Percentiles rank a stretch among this genome's conserved stretches.
These are phyloP conservation scores for Scartelaos histophorus DNA, from an alignment of 2,113 vertebrate species.

Conservation along the genomic window DNA sequence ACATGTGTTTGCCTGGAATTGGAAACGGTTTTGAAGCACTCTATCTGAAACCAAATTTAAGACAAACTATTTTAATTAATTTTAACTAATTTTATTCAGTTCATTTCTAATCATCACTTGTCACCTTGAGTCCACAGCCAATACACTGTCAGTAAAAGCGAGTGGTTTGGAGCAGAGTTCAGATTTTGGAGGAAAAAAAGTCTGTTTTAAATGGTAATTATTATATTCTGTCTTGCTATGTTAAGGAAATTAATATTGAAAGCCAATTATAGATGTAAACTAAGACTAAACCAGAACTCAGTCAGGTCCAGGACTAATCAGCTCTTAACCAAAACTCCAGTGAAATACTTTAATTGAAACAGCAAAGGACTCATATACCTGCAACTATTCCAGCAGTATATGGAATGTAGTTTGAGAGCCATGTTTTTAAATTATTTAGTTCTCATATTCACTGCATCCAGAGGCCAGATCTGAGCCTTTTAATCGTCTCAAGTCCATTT, in stretches of 20 bases:
- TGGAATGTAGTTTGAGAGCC: background rate
- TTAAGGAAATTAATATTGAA: background rate
- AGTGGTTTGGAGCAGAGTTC: too few species aligned
- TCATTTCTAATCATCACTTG: too few species aligned
- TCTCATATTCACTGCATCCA: constrained; percentile 62
- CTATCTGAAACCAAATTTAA: background rate
- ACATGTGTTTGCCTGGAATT: background rate
- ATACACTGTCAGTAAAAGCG: too few species aligned
- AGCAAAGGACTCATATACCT: background rate
- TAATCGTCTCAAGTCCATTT: constrained; percentile 67
- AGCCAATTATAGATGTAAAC: background rate
- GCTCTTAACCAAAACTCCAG: too few species aligned
- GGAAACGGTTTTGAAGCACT: background rate
- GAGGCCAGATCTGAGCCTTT: constrained; percentile 60
- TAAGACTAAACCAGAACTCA: background rate
- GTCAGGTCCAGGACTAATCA: background rate
- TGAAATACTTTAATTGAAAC: background rate
- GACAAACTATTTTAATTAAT: background rate
- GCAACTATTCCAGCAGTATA: background rate
- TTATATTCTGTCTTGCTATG: too few species aligned
- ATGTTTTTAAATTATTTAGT: constrained; percentile 58
- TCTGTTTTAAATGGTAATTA: too few species aligned
- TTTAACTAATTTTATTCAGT: too few species aligned
- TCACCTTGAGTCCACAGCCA: too few species aligned
- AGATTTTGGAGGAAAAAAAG: too few species aligned